Conservation (phyloP, 2,113 vertebrate genomes). For the Oreamnos americanus region DNA sequence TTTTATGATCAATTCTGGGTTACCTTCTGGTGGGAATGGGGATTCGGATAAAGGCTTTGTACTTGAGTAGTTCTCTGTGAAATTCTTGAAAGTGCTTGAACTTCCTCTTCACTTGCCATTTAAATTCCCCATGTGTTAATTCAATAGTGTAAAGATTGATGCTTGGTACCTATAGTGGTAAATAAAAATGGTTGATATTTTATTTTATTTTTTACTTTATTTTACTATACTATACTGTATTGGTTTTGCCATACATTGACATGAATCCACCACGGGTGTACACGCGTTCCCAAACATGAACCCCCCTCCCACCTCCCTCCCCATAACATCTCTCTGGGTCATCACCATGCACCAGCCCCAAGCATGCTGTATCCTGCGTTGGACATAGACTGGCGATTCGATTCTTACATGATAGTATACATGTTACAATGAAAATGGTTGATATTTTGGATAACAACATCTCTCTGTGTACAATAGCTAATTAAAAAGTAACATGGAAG, state of each 20-base stretch:
- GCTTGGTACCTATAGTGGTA: conserved; percentile 81
- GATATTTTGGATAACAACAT: conserved; percentile 5
- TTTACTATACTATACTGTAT: too few relatives aligned
- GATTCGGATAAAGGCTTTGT: conserved; percentile 96
- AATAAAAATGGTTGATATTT: conserved; percentile 23
- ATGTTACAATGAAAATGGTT: conserved; percentile 7
- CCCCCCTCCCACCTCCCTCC: too few relatives aligned
- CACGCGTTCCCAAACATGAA: too few relatives aligned
- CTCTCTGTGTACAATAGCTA: neutral
- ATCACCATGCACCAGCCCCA: too few relatives aligned
- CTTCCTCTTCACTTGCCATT: conserved; percentile 95
- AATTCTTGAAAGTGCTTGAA: conserved; percentile 97
- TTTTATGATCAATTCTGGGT: neutral
- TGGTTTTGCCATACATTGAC: too few relatives aligned
- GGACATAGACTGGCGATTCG: too few relatives aligned
- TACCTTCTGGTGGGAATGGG: conserved; percentile 95
- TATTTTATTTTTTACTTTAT: too few relatives aligned
- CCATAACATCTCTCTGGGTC: too few relatives aligned
- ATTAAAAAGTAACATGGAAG: neutral
- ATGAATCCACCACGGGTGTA: too few relatives aligned
- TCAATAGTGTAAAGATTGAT: conserved; percentile 93
- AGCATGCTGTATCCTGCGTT: too few relatives aligned
- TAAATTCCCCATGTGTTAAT: conserved; percentile 93
- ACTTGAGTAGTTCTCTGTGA: conserved; percentile 93
- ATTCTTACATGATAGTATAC: too few relatives aligned